Evolutionary conservation across 1,140 invertebrate species (phyloP), one percentile per base, ranked within the genome.

Genomic region (Hyles vespertilio): DNA sequence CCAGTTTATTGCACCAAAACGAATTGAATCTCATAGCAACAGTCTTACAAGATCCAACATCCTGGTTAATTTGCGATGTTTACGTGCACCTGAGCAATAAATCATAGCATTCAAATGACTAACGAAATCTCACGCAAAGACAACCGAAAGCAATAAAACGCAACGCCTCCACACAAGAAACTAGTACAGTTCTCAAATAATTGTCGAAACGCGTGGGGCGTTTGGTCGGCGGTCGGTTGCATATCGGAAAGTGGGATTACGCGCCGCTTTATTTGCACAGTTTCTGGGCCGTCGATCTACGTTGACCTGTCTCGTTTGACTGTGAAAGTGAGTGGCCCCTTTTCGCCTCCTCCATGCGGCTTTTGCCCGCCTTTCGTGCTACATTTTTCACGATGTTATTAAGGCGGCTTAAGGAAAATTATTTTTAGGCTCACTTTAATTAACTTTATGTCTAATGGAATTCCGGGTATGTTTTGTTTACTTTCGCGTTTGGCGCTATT

Each of bases 211-310:
- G 73, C 65, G 77, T 69, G 72, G 72, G 67, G 64, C 43, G 22
- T 22, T 22, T 22, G 36, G 36, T 40, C 36, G 36, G 5, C 36
- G 8, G 5, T 5, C n/a, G 47, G 47, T 48, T 12, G 33, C 56
- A 55, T 57, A 59, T 59, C 59, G 59, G 45, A 61, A 63, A 67
- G 63, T 60, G 67, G 59, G 50, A 61, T 67, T 60, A 54, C 53
- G 44, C 48, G 53, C 56, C 48, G 66, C 36, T 56, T 61, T 65
- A 69, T 69, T 68, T 65, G 65, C 51, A 63, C 62, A 57, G 65
- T 74, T 80, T 77, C 64, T 79, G 69, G 80, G 80, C 77, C 80
- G 76, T 81, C 78, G 78, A 66, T 83, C 80, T 77, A 59, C 50
- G 52, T 47, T 77, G 78, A 81, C 74, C 78, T 65, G 72, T 72